A percentile compares a stretch with the other conserved stretches of the same genome.
Evolutionary conservation across 2,113 vertebrate genomes (phyloP).

Genomic region (Raphicerus campestris): DNA sequence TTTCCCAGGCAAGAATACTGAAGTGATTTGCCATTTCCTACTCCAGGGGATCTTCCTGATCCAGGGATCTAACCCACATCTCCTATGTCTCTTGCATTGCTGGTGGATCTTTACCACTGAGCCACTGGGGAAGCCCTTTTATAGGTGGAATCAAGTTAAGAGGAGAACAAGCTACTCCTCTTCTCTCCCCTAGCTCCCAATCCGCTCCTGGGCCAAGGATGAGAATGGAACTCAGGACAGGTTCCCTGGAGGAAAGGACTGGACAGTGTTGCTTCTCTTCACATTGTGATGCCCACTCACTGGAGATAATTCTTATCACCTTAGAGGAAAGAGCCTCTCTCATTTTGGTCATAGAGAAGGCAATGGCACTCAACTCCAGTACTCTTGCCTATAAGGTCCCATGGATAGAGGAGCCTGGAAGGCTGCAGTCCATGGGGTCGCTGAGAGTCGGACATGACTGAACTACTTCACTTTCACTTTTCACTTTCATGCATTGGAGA

Average conservation of each 20-base stretch:
- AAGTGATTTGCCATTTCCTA: neutral
- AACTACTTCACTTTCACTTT: no score
- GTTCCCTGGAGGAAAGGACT: neutral
- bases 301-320: neutral
- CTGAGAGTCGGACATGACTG: no score
- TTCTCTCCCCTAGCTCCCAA: neutral
- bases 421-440: no score
- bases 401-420: no score
- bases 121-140: neutral
- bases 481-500: no score
- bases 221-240: neutral
- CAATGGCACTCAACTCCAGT: no score
- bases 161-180: neutral
- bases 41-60: neutral
- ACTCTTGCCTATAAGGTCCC: no score
- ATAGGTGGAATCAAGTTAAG: neutral
- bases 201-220: neutral
- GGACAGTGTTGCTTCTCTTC: neutral
- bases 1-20: neutral
- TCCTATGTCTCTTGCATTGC: neutral
- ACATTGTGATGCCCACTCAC: neutral
- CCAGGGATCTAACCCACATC: neutral
- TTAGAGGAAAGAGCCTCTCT: neutral
- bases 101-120: neutral
- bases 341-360: no score